Evolutionary conservation across 2,888 invertebrate genomes (phyloP).

Genomic region (Drosophila melanocephala): DNA sequence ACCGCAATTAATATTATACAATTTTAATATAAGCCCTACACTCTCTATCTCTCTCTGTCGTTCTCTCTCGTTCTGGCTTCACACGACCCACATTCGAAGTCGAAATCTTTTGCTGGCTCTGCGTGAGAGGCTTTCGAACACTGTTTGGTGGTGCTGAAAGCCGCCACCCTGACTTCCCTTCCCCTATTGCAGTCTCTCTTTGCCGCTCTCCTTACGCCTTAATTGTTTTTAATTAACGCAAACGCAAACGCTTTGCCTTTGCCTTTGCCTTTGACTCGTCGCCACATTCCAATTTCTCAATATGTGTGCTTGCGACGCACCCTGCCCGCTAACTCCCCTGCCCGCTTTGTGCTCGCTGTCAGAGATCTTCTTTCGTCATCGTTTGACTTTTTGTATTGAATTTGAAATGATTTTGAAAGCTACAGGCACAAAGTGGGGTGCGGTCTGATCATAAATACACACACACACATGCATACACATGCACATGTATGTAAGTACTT

Average conservation of each 20-base stretch:
- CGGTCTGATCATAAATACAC: slow-evolving; percentile 47
- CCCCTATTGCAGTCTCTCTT: slow-evolving; percentile 16
- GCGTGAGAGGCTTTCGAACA: slow-evolving; percentile 50
- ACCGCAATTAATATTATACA: slow-evolving; percentile 83
- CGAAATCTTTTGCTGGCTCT: slow-evolving; percentile 61
- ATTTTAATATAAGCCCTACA: slow-evolving; percentile 64
- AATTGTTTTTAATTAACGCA: slow-evolving; percentile 85
- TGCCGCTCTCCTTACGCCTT: slow-evolving; percentile 71
- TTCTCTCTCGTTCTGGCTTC: slow-evolving; percentile 16
- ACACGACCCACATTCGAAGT: slow-evolving; percentile 73
- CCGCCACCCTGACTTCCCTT: slow-evolving; percentile 39
- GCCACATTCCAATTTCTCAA: slow-evolving; percentile 77
- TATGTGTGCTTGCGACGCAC: slow-evolving; percentile 13
- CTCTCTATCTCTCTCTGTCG: slow-evolving; percentile 1
- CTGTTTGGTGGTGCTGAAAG: slow-evolving; percentile 27
- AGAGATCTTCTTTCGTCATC: slow-evolving; percentile 71
- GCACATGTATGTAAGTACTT: slow-evolving; percentile 26
- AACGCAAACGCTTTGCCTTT: slow-evolving; percentile 76
- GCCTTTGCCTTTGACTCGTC: slow-evolving; percentile 61
- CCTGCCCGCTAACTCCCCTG: background rate
- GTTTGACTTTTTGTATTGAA: slow-evolving; percentile 77
- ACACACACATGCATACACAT: background rate
- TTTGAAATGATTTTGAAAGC: slow-evolving; percentile 81
- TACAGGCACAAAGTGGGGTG: slow-evolving; percentile 67
- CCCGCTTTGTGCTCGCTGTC: background rate